Conservation (phyloP, 2,113 vertebrate genomes). For the Apteryx owenii region DNA sequence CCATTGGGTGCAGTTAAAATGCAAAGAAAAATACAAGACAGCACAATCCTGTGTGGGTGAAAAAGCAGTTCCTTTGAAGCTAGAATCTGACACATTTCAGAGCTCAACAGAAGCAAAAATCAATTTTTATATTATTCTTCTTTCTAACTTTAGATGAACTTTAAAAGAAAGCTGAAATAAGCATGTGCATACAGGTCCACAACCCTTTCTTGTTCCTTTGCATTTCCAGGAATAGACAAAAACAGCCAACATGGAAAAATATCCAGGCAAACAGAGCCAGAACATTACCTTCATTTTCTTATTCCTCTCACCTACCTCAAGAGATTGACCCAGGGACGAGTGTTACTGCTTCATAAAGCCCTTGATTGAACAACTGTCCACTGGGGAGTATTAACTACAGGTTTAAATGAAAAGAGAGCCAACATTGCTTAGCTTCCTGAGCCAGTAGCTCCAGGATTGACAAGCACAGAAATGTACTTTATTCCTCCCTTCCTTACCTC, state of each 20-base stretch:
- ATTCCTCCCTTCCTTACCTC: background rate
- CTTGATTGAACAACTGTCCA: background rate
- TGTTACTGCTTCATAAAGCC: background rate
- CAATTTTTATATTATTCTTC: background rate
- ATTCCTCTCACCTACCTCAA: fast-evolving
- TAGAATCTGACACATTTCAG: background rate
- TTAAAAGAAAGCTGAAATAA: conserved; percentile 19
- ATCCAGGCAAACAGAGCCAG: background rate
- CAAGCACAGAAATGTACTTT: background rate
- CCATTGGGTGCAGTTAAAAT: conserved; percentile 5
- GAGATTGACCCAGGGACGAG: background rate
- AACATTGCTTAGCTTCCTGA: background rate
- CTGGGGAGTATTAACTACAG: background rate
- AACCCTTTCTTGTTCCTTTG: background rate
- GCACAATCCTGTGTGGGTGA: background rate
- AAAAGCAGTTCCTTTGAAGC: conserved; percentile 20
- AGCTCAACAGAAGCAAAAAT: conserved; percentile 38
- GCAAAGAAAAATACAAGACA: conserved; percentile 1
- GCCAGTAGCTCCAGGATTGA: background rate
- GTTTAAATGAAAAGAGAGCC: background rate
- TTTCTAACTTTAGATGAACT: conserved; percentile 15
- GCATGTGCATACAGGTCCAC: background rate
- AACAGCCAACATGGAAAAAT: background rate
- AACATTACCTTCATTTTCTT: background rate
- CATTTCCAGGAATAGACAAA: background rate